Evolutionary conservation across 2,797 vertebrate genomes (phyloP).

Genomic region (Lemur catta): DNA sequence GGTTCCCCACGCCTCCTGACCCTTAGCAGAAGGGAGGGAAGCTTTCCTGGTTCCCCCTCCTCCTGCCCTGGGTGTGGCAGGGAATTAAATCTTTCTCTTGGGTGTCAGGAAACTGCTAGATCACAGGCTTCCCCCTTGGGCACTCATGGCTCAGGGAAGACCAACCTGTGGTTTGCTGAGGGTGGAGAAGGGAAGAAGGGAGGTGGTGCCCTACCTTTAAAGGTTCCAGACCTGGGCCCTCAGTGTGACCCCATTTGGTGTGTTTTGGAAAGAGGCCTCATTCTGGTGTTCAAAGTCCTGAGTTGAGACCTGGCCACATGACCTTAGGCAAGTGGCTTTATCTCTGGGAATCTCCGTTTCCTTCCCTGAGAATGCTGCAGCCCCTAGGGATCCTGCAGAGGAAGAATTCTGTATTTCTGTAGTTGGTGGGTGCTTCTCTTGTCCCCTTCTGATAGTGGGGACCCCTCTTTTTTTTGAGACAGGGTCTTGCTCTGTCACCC

Average conservation of each 20-base stretch:
- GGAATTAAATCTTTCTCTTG: neutral
- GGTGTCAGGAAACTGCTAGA: neutral
- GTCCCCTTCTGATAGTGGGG: rapidly evolving
- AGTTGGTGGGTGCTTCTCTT: neutral
- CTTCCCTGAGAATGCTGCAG: neutral
- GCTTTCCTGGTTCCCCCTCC: neutral
- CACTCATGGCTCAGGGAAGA: neutral
- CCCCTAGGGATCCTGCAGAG: neutral
- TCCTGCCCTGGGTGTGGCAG: neutral
- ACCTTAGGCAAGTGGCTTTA: neutral
- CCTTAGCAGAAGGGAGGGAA: neutral
- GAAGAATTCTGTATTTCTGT: neutral
- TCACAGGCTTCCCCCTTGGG: neutral
- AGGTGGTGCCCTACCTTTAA: neutral
- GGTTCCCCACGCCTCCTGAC: neutral
- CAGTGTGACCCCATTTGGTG: neutral
- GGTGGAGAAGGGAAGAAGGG: neutral
- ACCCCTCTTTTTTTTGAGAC: neutral
- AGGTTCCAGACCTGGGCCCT: neutral
- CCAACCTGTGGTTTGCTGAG: neutral
- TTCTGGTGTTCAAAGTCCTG: neutral
- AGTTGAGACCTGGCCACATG: neutral
- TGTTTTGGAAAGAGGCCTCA: neutral
- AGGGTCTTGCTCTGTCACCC: neutral
- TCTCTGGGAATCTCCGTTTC: neutral